Evolutionary conservation across 2,113 vertebrate genomes (phyloP).

Genomic region (Nothocercus nigrocapillus): DNA sequence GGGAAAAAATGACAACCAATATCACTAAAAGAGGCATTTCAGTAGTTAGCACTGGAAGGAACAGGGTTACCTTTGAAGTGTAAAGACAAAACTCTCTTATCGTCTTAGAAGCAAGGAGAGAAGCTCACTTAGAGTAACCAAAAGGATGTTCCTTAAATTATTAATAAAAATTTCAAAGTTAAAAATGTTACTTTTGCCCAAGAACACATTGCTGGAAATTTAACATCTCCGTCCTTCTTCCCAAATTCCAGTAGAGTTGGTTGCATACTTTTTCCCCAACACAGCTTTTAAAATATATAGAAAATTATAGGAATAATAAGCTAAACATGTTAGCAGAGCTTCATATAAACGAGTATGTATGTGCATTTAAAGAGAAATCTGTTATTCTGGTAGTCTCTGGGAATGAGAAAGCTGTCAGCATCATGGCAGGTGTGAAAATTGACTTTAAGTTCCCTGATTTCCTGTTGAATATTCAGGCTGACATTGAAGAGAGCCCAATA

Average conservation of each 20-base stretch:
- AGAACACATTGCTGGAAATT: not conserved
- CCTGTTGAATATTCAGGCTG: not conserved
- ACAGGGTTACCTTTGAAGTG: accelerated
- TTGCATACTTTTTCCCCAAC: accelerated
- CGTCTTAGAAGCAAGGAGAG: not conserved
- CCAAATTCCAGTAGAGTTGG: not conserved
- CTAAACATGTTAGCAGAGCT: not conserved
- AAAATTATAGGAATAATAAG: not conserved
- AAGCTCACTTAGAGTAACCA: not conserved
- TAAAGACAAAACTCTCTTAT: not conserved
- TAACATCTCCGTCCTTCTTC: not conserved
- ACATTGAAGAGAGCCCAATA: not conserved
- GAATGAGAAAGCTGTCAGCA: not conserved
- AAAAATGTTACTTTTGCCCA: not conserved
- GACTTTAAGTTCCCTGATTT: not conserved
- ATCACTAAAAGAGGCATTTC: not conserved
- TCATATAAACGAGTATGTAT: not conserved
- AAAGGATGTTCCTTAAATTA: not conserved
- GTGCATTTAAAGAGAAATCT: not conserved
- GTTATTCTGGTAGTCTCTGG: not conserved
- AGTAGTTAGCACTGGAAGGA: not conserved
- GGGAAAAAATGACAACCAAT: not conserved
- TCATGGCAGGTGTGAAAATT: not conserved
- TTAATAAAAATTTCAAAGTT: not conserved
- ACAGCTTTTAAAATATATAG: not conserved